phyloP scores from a whole-genome alignment of 2,113 vertebrate genomes.

The Opisthocomus hoazin region DNA sequence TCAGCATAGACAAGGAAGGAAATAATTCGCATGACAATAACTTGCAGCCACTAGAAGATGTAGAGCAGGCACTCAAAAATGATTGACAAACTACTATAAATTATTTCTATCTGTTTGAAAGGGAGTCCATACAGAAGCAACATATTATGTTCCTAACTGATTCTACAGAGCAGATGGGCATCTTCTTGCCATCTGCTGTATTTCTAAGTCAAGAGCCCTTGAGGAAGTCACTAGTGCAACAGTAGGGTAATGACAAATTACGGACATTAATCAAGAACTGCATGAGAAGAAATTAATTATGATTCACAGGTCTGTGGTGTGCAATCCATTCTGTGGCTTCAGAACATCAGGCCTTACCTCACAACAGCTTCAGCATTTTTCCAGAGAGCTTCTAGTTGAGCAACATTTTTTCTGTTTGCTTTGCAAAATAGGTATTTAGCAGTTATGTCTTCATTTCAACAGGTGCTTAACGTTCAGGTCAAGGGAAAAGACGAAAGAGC shows the following conservation, averaged over 20 bases:
- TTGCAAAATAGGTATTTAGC: neutral
- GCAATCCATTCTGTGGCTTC: neutral
- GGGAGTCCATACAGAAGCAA: neutral
- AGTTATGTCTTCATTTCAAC: neutral
- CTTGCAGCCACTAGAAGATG: neutral
- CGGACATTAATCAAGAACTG: neutral
- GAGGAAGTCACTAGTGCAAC: neutral
- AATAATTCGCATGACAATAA: neutral
- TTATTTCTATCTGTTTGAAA: neutral
- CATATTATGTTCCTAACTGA: neutral
- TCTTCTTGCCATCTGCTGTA: conserved; percentile 40
- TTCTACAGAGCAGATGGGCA: neutral
- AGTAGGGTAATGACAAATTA: neutral
- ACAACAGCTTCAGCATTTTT: neutral
- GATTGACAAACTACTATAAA: neutral
- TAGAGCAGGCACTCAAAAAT: neutral
- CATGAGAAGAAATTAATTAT: neutral
- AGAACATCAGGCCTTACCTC: neutral
- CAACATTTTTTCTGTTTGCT: neutral
- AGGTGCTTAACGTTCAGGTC: neutral
- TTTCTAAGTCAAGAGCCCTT: conserved; percentile 24
- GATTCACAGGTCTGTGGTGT: neutral
- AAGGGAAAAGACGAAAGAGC: neutral
- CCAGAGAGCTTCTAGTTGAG: neutral
- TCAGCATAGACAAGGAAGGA: neutral